Evolutionary conservation across 2,888 invertebrate genomes (phyloP), one percentile per base, ranked within the genome.

Genomic region (Chaitophorus viminalis): DNA sequence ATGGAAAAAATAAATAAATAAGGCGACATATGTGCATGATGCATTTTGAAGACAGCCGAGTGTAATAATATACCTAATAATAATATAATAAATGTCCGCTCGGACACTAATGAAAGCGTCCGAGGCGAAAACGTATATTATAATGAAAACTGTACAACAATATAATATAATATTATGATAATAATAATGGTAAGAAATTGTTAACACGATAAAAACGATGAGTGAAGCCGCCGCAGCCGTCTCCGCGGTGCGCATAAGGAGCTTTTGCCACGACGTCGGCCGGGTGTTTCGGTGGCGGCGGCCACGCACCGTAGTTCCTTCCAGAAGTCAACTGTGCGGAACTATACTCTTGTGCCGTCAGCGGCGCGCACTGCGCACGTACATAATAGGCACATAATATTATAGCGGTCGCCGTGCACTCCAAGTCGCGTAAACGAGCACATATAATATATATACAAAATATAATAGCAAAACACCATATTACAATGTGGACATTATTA

Each of bases 251-350:
- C 17, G 31, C 52, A n/a, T n/a, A 17, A 36, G 39, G 76, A 84
- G 84, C 84, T 84, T 84, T 84, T 76, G 79, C 36, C 36, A 6
- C 36, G 36, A 36, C 36, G 36, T 36, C 36, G 8, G 46, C 86
- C 86, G 86, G 86, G 86, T 87, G 86, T 87, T 87, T 78, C 72
- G 70, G 36, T 39, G 60, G 36, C 21, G 46, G 14, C 84, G 76
- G 21, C 86, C 85, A 87, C 36, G n/a, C 31, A 87, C 86, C 86
- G 86, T 87, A 87, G 86, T 87, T 87, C 86, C 86, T 87, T 74
- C 79, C 78, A 78, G 60, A 74, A 87, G 74, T 87, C 86, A 87
- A 87, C 86, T 87, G 86, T 79, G 86, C 86, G 86, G 86, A 87
- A 87, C 86, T 79, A n/a, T n/a, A n/a, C 78, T 72, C 25, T 54